phyloP scores from a whole-genome alignment of 1,140 invertebrate species.

The Monochamus saltuarius region DNA sequence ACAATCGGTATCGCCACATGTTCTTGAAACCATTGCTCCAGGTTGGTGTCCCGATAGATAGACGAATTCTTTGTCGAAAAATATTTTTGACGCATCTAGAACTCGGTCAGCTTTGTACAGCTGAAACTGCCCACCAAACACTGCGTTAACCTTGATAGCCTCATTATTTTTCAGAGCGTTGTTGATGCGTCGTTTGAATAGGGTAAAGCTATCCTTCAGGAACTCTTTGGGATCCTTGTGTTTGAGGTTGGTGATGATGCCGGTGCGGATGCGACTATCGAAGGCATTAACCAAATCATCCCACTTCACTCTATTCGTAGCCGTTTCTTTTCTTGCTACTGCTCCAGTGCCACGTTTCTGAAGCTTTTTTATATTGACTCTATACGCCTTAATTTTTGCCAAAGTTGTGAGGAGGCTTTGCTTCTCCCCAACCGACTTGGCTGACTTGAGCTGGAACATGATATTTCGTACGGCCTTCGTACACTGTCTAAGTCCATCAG shows the following conservation, averaged over 20 bases:
- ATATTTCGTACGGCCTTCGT: no score
- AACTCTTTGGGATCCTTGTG: conserved; percentile 18
- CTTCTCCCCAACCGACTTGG: no score
- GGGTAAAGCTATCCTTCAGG: no score
- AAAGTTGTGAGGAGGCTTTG: neutral
- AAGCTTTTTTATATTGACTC: neutral
- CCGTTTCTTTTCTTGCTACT: neutral
- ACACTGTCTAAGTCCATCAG: no score
- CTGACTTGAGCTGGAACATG: no score
- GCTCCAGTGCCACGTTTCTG: neutral
- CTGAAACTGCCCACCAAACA: conserved; percentile 12
- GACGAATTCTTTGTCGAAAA: conserved; percentile 14
- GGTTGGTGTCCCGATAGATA: conserved; percentile 14
- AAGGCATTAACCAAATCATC: conserved; percentile 14
- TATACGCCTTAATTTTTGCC: neutral
- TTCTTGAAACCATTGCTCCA: conserved; percentile 37
- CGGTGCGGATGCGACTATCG: conserved; percentile 14
- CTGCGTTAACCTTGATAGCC: conserved; percentile 3
- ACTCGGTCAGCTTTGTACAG: conserved; percentile 2
- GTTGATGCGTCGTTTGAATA: no score
- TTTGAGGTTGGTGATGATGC: conserved; percentile 14
- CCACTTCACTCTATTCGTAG: conserved; percentile 10
- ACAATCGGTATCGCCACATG: conserved; percentile 21
- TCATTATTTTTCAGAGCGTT: no score
- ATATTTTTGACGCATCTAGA: conserved; percentile 6